Conservation (phyloP, 2,113 vertebrate genomes). For the Piaya cayana region DNA sequence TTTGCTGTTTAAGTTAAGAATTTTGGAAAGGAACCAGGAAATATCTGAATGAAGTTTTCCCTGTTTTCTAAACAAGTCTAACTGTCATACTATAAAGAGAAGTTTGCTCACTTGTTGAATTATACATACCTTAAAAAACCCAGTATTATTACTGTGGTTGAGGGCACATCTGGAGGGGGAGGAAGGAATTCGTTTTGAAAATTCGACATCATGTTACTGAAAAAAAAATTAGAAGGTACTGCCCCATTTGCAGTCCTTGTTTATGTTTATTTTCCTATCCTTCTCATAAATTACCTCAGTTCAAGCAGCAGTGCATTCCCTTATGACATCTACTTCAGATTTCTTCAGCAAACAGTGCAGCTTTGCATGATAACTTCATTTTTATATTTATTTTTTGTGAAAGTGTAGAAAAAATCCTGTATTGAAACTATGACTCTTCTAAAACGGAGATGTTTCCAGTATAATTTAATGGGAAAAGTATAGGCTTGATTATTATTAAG, state of each 20-base stretch:
- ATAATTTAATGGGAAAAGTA: constrained; percentile 44
- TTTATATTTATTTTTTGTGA: background rate
- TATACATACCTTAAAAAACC: background rate
- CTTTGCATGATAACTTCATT: background rate
- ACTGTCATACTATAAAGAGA: background rate
- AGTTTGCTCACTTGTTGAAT: background rate
- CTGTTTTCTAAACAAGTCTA: background rate
- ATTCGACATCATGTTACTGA: background rate
- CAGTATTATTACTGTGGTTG: background rate
- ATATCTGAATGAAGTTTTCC: background rate
- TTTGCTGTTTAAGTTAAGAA: background rate
- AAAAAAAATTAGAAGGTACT: background rate
- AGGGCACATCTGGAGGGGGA: background rate
- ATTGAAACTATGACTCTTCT: constrained; percentile 43
- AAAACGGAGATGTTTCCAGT: constrained; percentile 57
- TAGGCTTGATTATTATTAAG: constrained; percentile 30
- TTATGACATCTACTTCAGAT: background rate
- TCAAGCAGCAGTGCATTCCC: background rate
- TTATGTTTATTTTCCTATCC: background rate
- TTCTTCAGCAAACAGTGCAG: background rate
- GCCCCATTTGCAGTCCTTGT: background rate
- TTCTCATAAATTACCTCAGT: background rate
- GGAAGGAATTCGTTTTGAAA: background rate
- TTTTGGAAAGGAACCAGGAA: background rate
- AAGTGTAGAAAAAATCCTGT: background rate